Evolutionary conservation across 1,140 invertebrate species (phyloP).

Genomic region (Pollicipes pollicipes): DNA sequence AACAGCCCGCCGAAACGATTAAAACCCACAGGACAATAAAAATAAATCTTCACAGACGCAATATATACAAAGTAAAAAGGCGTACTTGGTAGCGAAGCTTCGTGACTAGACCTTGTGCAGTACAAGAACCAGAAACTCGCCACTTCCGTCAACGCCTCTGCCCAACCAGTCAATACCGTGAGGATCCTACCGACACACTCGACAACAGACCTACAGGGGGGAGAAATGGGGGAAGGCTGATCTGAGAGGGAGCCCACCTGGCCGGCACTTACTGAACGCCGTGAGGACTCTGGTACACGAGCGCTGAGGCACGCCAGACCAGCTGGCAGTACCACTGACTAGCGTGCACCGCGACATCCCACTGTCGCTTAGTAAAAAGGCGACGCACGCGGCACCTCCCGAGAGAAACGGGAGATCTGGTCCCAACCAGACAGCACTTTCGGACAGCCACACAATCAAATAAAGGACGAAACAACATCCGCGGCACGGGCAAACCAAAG

Average conservation of each 20-base stretch:
- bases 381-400: neutral
- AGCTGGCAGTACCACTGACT: neutral
- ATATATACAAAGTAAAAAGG: slow-evolving; percentile 1
- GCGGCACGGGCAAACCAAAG: neutral
- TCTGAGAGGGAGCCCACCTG: neutral
- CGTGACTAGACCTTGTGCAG: neutral
- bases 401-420: neutral
- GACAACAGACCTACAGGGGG: neutral
- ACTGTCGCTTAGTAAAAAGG: neutral
- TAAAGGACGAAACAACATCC: neutral
- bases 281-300: neutral
- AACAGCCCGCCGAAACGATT: neutral
- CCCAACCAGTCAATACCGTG: neutral
- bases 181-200: neutral
- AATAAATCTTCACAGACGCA: slow-evolving; percentile 1
- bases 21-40: neutral
- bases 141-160: neutral
- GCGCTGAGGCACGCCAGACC: neutral
- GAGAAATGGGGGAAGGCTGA: neutral
- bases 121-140: neutral
- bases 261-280: neutral
- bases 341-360: neutral
- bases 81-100: neutral
- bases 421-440: neutral
- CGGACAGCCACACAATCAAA: neutral